Evolutionary conservation across 2,113 vertebrate genomes (phyloP), one percentile per base, ranked within the genome.

Genomic region (Perognathus longimembris): DNA sequence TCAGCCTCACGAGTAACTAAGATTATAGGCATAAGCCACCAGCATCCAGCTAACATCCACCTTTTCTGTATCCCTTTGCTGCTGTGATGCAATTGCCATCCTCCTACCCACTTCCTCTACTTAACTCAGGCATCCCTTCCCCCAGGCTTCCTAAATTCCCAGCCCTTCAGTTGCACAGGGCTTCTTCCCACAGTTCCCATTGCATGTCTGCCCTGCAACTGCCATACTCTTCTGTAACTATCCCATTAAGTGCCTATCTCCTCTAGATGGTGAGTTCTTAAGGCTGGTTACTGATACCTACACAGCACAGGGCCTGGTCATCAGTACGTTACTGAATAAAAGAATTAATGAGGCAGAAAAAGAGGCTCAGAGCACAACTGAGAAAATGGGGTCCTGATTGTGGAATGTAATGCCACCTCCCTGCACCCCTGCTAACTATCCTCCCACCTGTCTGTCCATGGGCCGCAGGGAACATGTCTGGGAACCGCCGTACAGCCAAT

Each of bases 401-500:
- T 67, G 28, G 42, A 54, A 20, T 61, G 36, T 84, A 82, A 86
- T 77, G 36, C 4, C 20, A 71, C 67, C 40, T 61, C 38, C 63
- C 45, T 20, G 0, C 21, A 28, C 64, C 28, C 34, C 57, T 54
- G 3, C 76, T 95, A 80, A 95, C 32, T 69, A 0, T 71, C n/a
- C 20, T 54, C 17, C 50, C 7, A 10, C 61, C 34, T 83, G 6
- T 95, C 67, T 85, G 76, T 38, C 77, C 54, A 4, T 20, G 32
- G 17, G 14, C 79, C 76, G 38, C 85, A 99, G 99, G 99, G 32
- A 99, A 99, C 97, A 98, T 93, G 86, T 98, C 98, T 0, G 99
- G 99, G 66, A 99, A 99, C 95, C 98, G 99, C 4, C 98, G 99
- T 83, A 99, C 99, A 0, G 99, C 99, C 85, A 99, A 99, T 95